Conservation (phyloP, 2,797 vertebrate species). For the Lerista edwardsae region DNA sequence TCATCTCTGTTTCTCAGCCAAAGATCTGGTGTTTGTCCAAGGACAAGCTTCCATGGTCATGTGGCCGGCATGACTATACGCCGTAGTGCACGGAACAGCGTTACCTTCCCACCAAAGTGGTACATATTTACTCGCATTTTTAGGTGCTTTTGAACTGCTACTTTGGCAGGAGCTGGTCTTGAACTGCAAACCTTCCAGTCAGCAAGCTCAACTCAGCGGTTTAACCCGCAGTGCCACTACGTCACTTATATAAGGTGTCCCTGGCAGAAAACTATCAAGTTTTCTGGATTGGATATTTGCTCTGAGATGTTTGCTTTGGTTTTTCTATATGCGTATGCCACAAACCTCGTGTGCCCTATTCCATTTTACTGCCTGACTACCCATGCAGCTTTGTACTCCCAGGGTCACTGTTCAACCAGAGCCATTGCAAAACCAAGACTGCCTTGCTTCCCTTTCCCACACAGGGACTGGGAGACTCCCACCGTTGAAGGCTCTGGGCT, state of each 20-base stretch:
- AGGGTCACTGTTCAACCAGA: background rate
- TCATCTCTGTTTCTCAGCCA: too few relatives aligned
- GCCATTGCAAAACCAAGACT: background rate
- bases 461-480: background rate
- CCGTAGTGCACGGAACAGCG: too few relatives aligned
- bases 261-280: background rate
- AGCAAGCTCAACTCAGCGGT: too few relatives aligned
- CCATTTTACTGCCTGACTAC: background rate
- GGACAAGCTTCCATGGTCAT: too few relatives aligned
- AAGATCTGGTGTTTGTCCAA: too few relatives aligned
- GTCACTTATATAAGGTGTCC: background rate
- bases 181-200: too few relatives aligned
- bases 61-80: too few relatives aligned
- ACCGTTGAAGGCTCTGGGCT: slow-evolving; percentile 21
- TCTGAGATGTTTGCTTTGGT: background rate
- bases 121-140: too few relatives aligned
- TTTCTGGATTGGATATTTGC: background rate
- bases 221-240: too few relatives aligned
- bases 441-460: slow-evolving; percentile 27
- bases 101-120: too few relatives aligned
- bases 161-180: too few relatives aligned
- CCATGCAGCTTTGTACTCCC: background rate
- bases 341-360: background rate
- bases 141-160: too few relatives aligned
- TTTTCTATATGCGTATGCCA: background rate